Base-by-base conservation (phyloP, 2,113 vertebrate genomes). In the Laterallus jamaicensis region DNA sequence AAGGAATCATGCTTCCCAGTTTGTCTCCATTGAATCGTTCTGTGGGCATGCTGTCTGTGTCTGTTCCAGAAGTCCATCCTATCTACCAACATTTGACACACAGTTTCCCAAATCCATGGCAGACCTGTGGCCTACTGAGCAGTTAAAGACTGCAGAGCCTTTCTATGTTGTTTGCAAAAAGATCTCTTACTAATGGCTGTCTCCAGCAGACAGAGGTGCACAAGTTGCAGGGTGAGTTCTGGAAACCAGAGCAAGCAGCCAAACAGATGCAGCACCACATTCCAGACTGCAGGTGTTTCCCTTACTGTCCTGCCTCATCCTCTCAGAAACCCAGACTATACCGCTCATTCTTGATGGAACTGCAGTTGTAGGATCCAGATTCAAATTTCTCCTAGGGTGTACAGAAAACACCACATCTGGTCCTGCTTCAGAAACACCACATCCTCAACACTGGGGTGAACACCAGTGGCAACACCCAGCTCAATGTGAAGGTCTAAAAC, bases 391-490 rank as follows among this genome's bases (percentile, higher is more conserved):
- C 26, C 18, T 59, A 13, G 15, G 32, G 47, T 60, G 17, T 60
- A 78, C 29, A 69, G 31, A 6, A 59, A 84, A 44, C 10, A 14
- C 20, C 13, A 11, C 17, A 8, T 29, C n/a, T 74, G 19, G 7
- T 39, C 54, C 55, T 92, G 47, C 37, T 70, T 59, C 71, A 90
- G 63, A 88, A 90, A 70, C 7, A 15, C 16, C 26, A n/a, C 24
- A 15, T 83, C 12, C 17, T 90, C 28, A 54, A 69, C 32, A 69
- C 15, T 7, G 32, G 19, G 49, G 28, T 68, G 52, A 90, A 49
- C 1, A 1, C 0, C 3, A 74, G 31, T 19, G 42, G 50, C 73
- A 84, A 37, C 1, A 1, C 58, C 29, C 10, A 54, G 11, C 16
- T 87, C 80, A 74, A 70, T 0, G 4, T 26, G 8, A 81, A 63